Base-by-base conservation (phyloP, 2,797 vertebrate genomes). In the Erpetoichthys calabaricus region DNA sequence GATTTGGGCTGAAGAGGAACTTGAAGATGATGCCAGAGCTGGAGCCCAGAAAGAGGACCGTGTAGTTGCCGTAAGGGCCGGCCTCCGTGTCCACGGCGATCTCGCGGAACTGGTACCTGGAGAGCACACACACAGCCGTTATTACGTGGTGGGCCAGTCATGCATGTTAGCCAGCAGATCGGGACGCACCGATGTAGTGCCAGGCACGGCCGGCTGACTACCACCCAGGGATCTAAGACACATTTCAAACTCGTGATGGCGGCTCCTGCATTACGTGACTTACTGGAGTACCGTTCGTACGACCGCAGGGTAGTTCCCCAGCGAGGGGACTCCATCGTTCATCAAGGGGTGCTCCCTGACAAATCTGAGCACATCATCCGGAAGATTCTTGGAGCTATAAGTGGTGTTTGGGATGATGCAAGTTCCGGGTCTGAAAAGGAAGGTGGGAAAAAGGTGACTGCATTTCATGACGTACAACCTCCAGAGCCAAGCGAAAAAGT, bases 261-360 rank as follows among this genome's bases (percentile, higher is more conserved):
- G 61, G 68, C 64, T 70, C 65, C 72, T 75, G 71, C 74, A 75
- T 73, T 72, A 63, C 62, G 64, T 65, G 3, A 9, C 85, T 80
- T 67, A 98, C 94, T 91, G 84, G 70, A 85, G 87, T 81, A 96
- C 88, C 42, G 92, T 97, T 59, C 90, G 82, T 62, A 94, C 85
- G 45, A 98, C 92, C 94, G 93, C 97, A 41, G 95, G 94, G 1
- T 63, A 74, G 1, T 91, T 86, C 58, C 91, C 90, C 8, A 97
- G 76, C 0, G 91, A 89, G 0, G 93, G 92, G 44, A 96, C 80
- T 0, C 91, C 86, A 67, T 96, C 93, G 0, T 98, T 92, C 94
- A 98, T 94, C 73, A 98, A 80, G 0, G 95, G 92, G 57, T 97
- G 95, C 0, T 92, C 96, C 80, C 98, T 98, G 55, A 98, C 85